Percentiles rank a stretch among this genome's conserved stretches.
phyloP scores from a whole-genome alignment of 2,113 vertebrate species.

The Zosterops pallidus region DNA sequence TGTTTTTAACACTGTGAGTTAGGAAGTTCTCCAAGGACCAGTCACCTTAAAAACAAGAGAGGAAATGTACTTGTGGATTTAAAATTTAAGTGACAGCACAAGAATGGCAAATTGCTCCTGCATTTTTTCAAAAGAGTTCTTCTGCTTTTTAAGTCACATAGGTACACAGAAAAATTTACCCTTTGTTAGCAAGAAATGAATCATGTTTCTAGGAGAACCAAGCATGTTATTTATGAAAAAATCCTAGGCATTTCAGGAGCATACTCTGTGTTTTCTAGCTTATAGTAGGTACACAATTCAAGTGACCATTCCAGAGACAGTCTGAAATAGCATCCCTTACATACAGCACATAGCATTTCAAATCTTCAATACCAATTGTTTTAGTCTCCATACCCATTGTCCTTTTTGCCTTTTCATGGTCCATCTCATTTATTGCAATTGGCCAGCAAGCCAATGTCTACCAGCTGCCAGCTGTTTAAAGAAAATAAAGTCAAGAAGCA shows the following conservation, averaged over 20 bases:
- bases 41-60: neutral
- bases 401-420: neutral
- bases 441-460: neutral
- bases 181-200: neutral
- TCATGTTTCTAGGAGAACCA: neutral
- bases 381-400: neutral
- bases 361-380: neutral
- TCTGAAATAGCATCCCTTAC: neutral
- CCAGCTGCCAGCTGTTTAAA: constrained; percentile 55
- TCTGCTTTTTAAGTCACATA: neutral
- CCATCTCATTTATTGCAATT: constrained; percentile 1
- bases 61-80: neutral
- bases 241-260: neutral
- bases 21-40: neutral
- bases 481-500: constrained; percentile 1
- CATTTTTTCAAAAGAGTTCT: neutral
- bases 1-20: neutral
- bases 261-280: neutral
- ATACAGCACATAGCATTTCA: neutral
- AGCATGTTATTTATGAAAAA: neutral
- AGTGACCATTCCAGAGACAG: neutral
- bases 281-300: neutral
- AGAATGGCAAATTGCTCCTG: neutral
- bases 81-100: neutral
- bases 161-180: neutral